Percentiles rank a stretch among this genome's conserved stretches.
phyloP scores from a whole-genome alignment of 1,140 invertebrate species.

The Hydropsyche tenuis region DNA sequence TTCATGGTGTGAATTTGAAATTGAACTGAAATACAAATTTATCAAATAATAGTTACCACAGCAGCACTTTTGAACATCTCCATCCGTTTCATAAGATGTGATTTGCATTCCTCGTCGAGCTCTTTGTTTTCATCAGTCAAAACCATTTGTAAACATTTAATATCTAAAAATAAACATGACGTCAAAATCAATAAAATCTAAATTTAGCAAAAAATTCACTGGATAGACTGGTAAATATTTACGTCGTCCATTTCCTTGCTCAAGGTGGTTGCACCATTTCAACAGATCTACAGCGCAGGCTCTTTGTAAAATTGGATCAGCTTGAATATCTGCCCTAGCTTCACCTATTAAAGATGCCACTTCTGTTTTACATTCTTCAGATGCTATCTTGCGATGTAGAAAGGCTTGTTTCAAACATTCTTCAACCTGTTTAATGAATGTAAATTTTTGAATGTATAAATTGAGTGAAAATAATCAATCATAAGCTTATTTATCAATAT shows the following conservation, averaged over 20 bases:
- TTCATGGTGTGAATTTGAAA: not conserved
- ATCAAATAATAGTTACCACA: constrained; percentile 64
- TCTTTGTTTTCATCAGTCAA: constrained; percentile 71
- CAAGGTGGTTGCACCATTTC: constrained; percentile 83
- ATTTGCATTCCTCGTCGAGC: constrained; percentile 77
- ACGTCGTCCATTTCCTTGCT: constrained; percentile 87
- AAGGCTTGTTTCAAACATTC: constrained; percentile 90
- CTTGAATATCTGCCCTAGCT: constrained; percentile 81
- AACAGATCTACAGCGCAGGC: constrained; percentile 81
- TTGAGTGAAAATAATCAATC: no score
- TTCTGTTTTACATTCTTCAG: constrained; percentile 76
- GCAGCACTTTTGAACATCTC: constrained; percentile 90
- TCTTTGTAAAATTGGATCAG: constrained; percentile 79
- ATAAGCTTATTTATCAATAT: no score
- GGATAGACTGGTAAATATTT: constrained; percentile 53
- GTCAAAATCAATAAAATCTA: not conserved
- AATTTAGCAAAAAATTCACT: not conserved
- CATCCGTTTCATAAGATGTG: constrained; percentile 78
- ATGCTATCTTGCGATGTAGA: constrained; percentile 73
- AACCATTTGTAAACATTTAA: constrained; percentile 80
- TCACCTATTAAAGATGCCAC: constrained; percentile 83
- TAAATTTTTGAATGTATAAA: constrained; percentile 11
- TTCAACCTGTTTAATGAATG: constrained; percentile 66
- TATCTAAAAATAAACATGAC: constrained; percentile 68
- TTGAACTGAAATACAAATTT: not conserved